Conservation (phyloP, 2,113 vertebrate genomes). For the Nematolebias whitei region DNA sequence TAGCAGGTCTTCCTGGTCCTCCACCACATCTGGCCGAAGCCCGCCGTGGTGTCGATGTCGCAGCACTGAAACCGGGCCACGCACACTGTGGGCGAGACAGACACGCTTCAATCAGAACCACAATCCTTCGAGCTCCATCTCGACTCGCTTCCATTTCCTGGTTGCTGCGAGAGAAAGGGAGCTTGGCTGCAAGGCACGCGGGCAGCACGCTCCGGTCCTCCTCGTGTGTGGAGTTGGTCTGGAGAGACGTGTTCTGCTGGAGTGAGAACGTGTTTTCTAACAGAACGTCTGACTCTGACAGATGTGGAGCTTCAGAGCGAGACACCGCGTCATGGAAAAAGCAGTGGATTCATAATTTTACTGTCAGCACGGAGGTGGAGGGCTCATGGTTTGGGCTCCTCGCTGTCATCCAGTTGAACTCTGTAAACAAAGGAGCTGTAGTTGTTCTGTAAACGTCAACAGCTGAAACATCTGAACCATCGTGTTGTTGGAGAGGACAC, state of each 20-base stretch:
- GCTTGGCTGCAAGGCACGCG: constrained; percentile 13
- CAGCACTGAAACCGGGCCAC: constrained; percentile 86
- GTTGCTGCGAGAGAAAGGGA: no score
- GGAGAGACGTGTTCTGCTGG: neutral
- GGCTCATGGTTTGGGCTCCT: no score
- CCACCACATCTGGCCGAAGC: constrained; percentile 90
- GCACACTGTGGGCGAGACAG: constrained; percentile 76
- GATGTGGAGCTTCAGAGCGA: no score
- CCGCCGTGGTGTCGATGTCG: constrained; percentile 80
- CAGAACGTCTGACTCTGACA: constrained; percentile 7
- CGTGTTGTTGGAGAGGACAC: no score
- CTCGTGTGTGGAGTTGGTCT: neutral
- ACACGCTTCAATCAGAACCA: neutral
- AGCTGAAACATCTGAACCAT: no score
- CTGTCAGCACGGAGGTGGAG: neutral
- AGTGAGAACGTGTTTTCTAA: constrained; percentile 1
- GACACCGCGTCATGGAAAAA: no score
- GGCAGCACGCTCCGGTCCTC: neutral
- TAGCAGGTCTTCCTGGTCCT: constrained; percentile 91
- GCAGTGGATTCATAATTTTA: no score
- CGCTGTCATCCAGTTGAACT: no score
- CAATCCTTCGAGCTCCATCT: no score
- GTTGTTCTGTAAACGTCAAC: no score
- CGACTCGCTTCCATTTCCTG: no score
- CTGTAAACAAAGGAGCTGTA: no score